Conservation (phyloP, 2,888 invertebrate species). For the Automeris io region DNA sequence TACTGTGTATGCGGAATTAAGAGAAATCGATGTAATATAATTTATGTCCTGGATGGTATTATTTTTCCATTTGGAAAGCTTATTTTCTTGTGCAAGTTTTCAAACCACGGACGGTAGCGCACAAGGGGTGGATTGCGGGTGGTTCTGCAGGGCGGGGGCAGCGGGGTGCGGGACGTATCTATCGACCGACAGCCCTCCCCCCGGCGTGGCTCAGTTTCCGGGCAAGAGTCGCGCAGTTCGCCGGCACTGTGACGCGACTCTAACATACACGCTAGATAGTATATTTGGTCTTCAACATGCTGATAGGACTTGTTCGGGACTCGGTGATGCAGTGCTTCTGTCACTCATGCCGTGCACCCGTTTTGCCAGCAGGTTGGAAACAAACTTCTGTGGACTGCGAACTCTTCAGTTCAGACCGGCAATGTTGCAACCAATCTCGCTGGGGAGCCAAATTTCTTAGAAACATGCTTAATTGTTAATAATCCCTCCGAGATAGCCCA, state of each 20-base stretch:
- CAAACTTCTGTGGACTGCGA: constrained; percentile 8
- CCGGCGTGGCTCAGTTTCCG: constrained; percentile 74
- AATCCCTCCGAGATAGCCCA: background rate
- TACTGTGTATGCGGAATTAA: constrained; percentile 16
- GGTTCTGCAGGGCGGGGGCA: constrained; percentile 66
- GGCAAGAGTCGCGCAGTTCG: constrained; percentile 80
- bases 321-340: constrained; percentile 96
- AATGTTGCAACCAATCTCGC: constrained; percentile 39
- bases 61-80: constrained; percentile 73
- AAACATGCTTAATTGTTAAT: background rate
- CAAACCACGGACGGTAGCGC: constrained; percentile 68
- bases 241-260: constrained; percentile 73
- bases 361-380: constrained; percentile 84
- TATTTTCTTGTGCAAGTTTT: constrained; percentile 73
- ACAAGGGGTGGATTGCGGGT: constrained; percentile 51
- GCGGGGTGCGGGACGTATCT: constrained; percentile 64
- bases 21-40: constrained; percentile 35
- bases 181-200: constrained; percentile 79
- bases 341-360: constrained; percentile 92
- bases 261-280: constrained; percentile 69
- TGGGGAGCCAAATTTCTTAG: constrained; percentile 33
- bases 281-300: constrained; percentile 79
- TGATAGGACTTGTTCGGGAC: constrained; percentile 93
- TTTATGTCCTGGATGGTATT: constrained; percentile 60
- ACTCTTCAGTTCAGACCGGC: constrained; percentile 27